These are phyloP conservation scores for Harpalus rufipes DNA, from an alignment of 2,888 invertebrate species.

Conservation along the genomic window DNA sequence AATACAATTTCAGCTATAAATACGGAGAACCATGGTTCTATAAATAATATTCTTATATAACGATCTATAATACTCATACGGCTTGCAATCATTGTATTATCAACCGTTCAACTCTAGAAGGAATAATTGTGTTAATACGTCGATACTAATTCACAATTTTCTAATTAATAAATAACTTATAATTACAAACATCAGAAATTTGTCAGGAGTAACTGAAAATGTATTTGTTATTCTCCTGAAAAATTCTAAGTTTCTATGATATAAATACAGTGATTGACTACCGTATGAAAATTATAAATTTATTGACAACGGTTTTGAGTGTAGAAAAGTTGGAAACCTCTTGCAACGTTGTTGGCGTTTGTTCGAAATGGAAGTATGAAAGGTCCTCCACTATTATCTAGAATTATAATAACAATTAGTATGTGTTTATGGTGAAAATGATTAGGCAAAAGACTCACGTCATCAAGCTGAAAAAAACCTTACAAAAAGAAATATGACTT, in stretches of 20 bases:
- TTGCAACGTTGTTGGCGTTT: slow-evolving; percentile 82
- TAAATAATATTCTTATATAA: slow-evolving; percentile 52
- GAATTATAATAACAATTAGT: slow-evolving; percentile 68
- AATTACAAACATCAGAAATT: slow-evolving; percentile 4
- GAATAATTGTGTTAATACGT: not conserved
- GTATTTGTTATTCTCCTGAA: slow-evolving; percentile 37
- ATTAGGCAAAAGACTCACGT: too few relatives aligned
- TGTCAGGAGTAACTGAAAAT: slow-evolving; percentile 27
- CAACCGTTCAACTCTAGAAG: not conserved
- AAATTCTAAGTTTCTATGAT: slow-evolving; percentile 9
- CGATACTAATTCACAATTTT: slow-evolving; percentile 20
- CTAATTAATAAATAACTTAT: slow-evolving; percentile 32
- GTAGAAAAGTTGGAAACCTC: slow-evolving; percentile 85
- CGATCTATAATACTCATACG: slow-evolving; percentile 29
- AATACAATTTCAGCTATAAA: slow-evolving; percentile 55
- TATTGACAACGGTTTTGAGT: slow-evolving; percentile 82
- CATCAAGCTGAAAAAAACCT: too few relatives aligned
- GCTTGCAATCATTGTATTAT: slow-evolving; percentile 25
- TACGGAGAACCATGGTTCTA: slow-evolving; percentile 43
- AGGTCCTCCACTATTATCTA: slow-evolving; percentile 85
- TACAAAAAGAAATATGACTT: too few relatives aligned
- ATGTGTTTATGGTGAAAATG: too few relatives aligned
- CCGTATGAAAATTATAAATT: slow-evolving; percentile 10
- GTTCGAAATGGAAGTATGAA: slow-evolving; percentile 85
- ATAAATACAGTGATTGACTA: slow-evolving; percentile 16